Base-by-base conservation (phyloP, 1,140 invertebrate genomes). In the Drosophila ohnishii region DNA sequence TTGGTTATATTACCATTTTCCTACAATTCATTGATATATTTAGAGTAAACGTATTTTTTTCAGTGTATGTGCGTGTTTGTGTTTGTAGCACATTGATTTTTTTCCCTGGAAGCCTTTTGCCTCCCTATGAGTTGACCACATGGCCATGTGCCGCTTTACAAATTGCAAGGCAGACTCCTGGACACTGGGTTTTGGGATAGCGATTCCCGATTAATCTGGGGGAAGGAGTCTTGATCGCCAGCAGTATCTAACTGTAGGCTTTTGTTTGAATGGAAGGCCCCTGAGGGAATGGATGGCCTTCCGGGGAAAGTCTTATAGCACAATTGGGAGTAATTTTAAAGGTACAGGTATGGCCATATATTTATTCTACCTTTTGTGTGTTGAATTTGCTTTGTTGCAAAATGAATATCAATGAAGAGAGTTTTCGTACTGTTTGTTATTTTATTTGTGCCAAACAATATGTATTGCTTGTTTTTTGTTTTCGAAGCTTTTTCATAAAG, bases 71-170 rank as follows among this genome's bases (percentile, higher is more conserved):
- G 44, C 47, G 42, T 72, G 76, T 57, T 48, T 79, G 45, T 63
- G 66, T 56, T 45, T 56, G 57, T 59, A 34, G 56, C 59, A 64
- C 84, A 88, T 87, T 87, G 84, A 84, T 85, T 87, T 88, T 79
- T 79, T 82, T 76, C 58, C 63, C 64, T 51, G 63, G 69, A 45
- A 73, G 61, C 47, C 56, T 61, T 62, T 60, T n/a, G 34, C 42
- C 60, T 30, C 44, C 40, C 59, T 58, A 75, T 58, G 66, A 72
- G 67, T 84, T 69, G 76, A 84, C 80, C 81, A 84, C 77, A 85
- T 74, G 67, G 73, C 67, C 71, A 76, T 72, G 50, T 53, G 75
- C 66, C 61, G 80, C 61, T 83, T 66, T 75, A 65, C 64, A 78
- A 78, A 83, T 83, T 78, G 75, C 79, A 53, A 28, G 25, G n/a